Evolutionary conservation across 2,113 vertebrate genomes (phyloP).

Genomic region (Vidua chalybeata): DNA sequence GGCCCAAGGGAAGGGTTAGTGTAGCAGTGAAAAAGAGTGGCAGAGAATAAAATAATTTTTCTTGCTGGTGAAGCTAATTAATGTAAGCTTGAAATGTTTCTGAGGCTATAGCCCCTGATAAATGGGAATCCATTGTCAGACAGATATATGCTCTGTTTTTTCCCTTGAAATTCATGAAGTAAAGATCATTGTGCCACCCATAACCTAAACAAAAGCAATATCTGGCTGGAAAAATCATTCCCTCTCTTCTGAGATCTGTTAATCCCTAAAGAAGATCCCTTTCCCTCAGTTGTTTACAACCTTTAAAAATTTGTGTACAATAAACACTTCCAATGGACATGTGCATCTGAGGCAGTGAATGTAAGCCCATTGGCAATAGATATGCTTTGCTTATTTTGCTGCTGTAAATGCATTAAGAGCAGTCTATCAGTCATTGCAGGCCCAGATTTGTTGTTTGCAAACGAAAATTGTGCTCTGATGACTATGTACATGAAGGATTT

Average conservation of each 20-base stretch:
- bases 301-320: neutral
- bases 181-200: neutral
- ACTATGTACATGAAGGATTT: neutral
- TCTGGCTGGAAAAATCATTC: neutral
- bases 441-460: neutral
- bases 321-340: neutral
- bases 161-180: neutral
- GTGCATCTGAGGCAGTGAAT: neutral
- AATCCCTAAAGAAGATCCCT: neutral
- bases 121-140: neutral
- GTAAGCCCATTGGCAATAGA: neutral
- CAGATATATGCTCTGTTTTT: neutral
- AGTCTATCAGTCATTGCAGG: neutral
- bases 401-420: neutral
- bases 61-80: neutral
- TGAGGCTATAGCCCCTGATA: neutral
- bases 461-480: neutral
- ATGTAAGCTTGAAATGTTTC: neutral
- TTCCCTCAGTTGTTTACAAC: neutral
- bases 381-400: neutral
- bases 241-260: neutral
- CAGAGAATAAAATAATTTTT: neutral
- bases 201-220: neutral
- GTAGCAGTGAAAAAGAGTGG: neutral
- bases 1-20: neutral